These are phyloP conservation scores for Dreissena rostriformis DNA, from an alignment of 1,140 invertebrate species.

Conservation along the genomic window DNA sequence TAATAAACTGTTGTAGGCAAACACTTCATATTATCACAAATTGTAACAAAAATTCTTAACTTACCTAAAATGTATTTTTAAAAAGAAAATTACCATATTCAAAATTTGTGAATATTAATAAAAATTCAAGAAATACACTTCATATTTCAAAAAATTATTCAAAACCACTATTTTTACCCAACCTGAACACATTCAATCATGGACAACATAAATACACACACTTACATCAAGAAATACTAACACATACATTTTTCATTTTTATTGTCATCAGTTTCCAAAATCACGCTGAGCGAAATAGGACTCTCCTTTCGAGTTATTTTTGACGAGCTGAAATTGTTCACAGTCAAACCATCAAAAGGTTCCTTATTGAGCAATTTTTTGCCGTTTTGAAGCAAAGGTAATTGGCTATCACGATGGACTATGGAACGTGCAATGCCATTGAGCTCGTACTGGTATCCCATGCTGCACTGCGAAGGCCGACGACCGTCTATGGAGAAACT, in stretches of 20 bases:
- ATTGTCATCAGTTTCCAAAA: constrained; percentile 52
- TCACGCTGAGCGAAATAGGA: constrained; percentile 27
- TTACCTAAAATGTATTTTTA: too few species aligned
- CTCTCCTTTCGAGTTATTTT: constrained; percentile 9
- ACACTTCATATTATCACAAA: too few species aligned
- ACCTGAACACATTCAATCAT: too few species aligned
- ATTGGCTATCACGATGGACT: constrained; percentile 54
- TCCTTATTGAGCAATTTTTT: constrained; percentile 3
- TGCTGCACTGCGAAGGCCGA: constrained; percentile 51
- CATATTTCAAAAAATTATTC: too few species aligned
- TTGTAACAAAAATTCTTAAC: too few species aligned
- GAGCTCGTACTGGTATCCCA: constrained; percentile 52
- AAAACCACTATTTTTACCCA: too few species aligned
- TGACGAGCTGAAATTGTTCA: constrained; percentile 1
- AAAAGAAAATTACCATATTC: too few species aligned
- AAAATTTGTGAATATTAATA: too few species aligned
- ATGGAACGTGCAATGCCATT: constrained; percentile 55
- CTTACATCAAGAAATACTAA: too few species aligned
- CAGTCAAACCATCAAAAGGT: not conserved
- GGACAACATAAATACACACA: too few species aligned
- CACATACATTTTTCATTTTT: constrained; percentile 48
- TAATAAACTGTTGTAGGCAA: too few species aligned
- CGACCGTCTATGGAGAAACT: constrained; percentile 71
- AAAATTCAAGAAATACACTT: too few species aligned
- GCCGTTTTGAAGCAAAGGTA: constrained; percentile 51